Percentiles rank a stretch among this genome's conserved stretches.
phyloP scores from a whole-genome alignment of 2,888 invertebrate genomes.

The Acanthosepion pharaonis region DNA sequence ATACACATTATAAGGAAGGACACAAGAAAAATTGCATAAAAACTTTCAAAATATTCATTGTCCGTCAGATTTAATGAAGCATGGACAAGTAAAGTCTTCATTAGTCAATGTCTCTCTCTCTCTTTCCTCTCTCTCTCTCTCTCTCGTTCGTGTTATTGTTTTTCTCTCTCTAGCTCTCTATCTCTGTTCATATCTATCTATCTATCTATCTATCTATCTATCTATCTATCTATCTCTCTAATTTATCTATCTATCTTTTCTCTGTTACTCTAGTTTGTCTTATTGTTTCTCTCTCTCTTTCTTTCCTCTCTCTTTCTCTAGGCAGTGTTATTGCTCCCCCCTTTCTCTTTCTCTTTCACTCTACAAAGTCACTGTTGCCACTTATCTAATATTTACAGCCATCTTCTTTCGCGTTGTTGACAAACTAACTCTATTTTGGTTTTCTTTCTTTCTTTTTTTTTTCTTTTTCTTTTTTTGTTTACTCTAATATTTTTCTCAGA shows the following conservation, averaged over 20 bases:
- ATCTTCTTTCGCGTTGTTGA: no score
- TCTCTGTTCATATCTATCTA: not conserved
- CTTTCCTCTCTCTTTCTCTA: not conserved
- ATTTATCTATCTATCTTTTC: not conserved
- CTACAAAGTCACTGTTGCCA: not conserved
- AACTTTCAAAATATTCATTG: no score
- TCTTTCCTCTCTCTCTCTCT: conserved; percentile 43
- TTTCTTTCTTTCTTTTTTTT: not conserved
- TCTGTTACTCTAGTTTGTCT: not conserved
- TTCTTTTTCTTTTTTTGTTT: no score
- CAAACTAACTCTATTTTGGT: no score
- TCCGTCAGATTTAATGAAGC: no score
- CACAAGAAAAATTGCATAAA: no score
- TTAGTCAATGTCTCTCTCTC: conserved; percentile 34
- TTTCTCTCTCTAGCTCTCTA: not conserved
- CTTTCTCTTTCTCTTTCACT: not conserved
- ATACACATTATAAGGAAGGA: no score
- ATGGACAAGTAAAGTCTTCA: no score
- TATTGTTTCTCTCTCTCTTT: not conserved
- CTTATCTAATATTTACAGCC: not conserved
- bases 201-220: no score
- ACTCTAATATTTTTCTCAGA: no score
- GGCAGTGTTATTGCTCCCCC: not conserved
- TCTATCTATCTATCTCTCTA: no score
- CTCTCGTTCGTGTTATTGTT: conserved; percentile 18